A percentile compares a stretch with the other conserved stretches of the same genome.
phyloP scores from a whole-genome alignment of 2,113 vertebrate species.

The Isurus oxyrinchus region DNA sequence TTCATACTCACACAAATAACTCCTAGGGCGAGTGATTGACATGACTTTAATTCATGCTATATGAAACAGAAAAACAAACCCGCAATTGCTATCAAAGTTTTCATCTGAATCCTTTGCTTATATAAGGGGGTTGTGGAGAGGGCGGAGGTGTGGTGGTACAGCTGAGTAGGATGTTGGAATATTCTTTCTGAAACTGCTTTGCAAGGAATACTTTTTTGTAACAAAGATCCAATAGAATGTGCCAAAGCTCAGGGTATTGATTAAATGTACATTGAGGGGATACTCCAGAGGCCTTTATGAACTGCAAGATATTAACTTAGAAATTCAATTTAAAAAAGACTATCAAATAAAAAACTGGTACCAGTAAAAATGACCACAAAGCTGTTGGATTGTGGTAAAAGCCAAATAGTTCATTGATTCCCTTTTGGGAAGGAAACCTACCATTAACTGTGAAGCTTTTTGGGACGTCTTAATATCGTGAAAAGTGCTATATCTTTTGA shows the following conservation, averaged over 20 bases:
- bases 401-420: neutral
- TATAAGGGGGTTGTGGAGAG: neutral
- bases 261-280: neutral
- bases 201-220: neutral
- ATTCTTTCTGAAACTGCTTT: neutral
- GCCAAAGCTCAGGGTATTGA: neutral
- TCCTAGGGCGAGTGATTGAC: neutral
- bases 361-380: neutral
- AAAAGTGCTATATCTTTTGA: neutral
- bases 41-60: neutral
- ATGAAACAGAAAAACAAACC: neutral
- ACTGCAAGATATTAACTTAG: neutral
- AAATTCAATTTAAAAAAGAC: neutral
- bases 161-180: neutral
- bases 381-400: neutral
- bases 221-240: neutral
- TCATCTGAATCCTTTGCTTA: neutral
- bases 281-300: neutral
- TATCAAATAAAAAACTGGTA: neutral
- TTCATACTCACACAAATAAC: neutral
- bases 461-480: neutral
- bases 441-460: neutral
- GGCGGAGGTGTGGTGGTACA: neutral
- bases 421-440: neutral
- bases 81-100: no score